Evolutionary conservation across 2,797 vertebrate genomes (phyloP).

Genomic region (Mycteria americana): DNA sequence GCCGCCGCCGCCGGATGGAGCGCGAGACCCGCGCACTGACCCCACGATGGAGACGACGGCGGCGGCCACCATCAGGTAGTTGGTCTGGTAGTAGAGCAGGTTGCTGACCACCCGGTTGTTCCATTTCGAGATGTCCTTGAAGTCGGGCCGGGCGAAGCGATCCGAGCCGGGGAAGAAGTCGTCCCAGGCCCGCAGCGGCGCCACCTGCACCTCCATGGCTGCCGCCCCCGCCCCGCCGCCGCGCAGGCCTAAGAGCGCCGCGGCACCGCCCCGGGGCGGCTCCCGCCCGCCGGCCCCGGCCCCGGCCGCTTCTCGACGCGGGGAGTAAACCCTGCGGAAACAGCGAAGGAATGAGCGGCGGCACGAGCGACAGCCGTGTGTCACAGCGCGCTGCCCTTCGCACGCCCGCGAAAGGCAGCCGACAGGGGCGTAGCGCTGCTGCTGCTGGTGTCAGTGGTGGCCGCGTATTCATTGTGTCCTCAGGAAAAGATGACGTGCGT

Average conservation of each 20-base stretch:
- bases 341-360: rapidly evolving
- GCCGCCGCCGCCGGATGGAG: too few relatives aligned
- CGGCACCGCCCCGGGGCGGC: slow-evolving; percentile 40
- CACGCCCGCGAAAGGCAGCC: not conserved
- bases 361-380: not conserved
- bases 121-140: slow-evolving; percentile 86
- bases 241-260: slow-evolving; percentile 20
- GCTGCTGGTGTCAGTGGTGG: not conserved
- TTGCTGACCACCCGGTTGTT: slow-evolving; percentile 94
- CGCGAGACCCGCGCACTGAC: slow-evolving; percentile 66
- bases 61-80: slow-evolving; percentile 84
- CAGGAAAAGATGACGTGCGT: rapidly evolving
- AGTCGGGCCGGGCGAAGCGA: slow-evolving; percentile 86
- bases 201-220: slow-evolving; percentile 85
- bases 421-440: not conserved
- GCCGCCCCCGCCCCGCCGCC: slow-evolving; percentile 15
- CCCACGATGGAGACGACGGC: slow-evolving; percentile 86
- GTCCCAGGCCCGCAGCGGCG: slow-evolving; percentile 86
- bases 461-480: rapidly evolving
- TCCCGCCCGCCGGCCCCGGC: not conserved
- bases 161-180: slow-evolving; percentile 89
- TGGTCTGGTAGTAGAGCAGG: slow-evolving; percentile 94
- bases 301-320: not conserved
- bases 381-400: not conserved
- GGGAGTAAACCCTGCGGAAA: not conserved